Evolutionary conservation across 2,888 invertebrate species (phyloP), one percentile per base, ranked within the genome.

Genomic region (Girardia tigrina): DNA sequence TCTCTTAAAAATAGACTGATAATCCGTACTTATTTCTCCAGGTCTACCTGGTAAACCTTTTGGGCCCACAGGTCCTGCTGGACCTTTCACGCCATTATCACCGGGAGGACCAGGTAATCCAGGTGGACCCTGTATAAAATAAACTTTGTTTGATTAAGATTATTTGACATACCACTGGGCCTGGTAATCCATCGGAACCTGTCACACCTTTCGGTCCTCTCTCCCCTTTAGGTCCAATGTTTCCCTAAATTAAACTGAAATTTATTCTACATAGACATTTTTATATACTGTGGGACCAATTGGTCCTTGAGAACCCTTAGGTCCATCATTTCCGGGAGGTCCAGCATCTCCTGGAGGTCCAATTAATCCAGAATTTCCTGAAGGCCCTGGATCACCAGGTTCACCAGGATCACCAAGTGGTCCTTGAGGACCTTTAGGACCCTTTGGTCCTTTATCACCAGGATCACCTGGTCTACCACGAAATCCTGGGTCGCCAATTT

Each of bases 391-490:
- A 28, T 27, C 28, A 6, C 71, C 71, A 16, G 29, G 29, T 36
- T 29, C 29, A 12, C 73, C 73, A 36, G 29, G 20, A 28, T 27
- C 26, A 2, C 73, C 73, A 14, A 28, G 14, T 8, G 26, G n/a
- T 28, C 71, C 75, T 4, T 87, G 83, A 74, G 87, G 84, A 74
- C 90, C 90, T 20, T 86, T 83, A 0, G 89, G 89, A 73, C 56
- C 56, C 23, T 56, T 56, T 6, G 56, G 56, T 6, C 90, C 90
- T 81, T 90, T 90, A 80, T 90, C 90, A 26, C 90, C 91, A 26
- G 88, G 87, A 78, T 90, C 85, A 36, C 90, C 90, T 1, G 88
- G 82, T 78, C 90, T 87, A 71, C 90, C 90, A 0, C 89, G 88
- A 42, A 88, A 88, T 26, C 79, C 79, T 71, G 77, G 75, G 71